Base-by-base conservation (phyloP, 1,140 invertebrate species). In the Coelopa frigida region DNA sequence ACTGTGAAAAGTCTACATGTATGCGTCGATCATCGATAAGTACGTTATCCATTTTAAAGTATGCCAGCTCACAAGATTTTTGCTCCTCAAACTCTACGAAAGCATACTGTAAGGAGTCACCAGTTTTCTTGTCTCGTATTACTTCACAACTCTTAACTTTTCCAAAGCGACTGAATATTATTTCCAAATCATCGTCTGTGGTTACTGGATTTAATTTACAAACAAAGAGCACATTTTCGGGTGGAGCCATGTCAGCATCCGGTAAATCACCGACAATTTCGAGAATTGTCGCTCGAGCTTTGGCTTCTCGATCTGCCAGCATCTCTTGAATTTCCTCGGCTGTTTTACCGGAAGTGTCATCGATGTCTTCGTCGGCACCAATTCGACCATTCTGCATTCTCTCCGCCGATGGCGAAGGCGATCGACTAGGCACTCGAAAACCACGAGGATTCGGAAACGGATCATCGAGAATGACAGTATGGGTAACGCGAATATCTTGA, bases 21-120 rank as follows among this genome's bases (percentile, higher is more conserved):
- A 99, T 99, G 56, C 97, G 76, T 36, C 97, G 73, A 66, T 99
- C 97, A 73, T 99, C 97, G 57, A 99, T 99, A 0, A 99, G 73
- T 0, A 99, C 95, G 75, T 99, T 99, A 61, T 98, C 95, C 97
- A 99, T 99, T 77, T 99, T 99, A 57, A 99, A 96, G 73, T 94
- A 99, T 3, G 97, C 97, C 54, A 91, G 86, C 75, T 99, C 97
- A 75, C 96, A 99, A 8, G 94, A 82, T 68, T 96, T 84, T 55
- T 86, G 82, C 51, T 95, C 85, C 49, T 88, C 89, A 78, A 99
- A 99, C 71, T 99, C 97, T 54, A 99, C 91, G 68, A 99, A 99
- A 3, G 94, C 97, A 73, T 99, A 99, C 61, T 99, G 96, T 39
- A 99, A 73, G 0, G 95, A 99, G 64, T 98, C 93, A 7, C 86